Percentiles rank a stretch among this genome's conserved stretches.
Evolutionary conservation across 2,888 invertebrate genomes (phyloP).

Genomic region (Allacma fusca): DNA sequence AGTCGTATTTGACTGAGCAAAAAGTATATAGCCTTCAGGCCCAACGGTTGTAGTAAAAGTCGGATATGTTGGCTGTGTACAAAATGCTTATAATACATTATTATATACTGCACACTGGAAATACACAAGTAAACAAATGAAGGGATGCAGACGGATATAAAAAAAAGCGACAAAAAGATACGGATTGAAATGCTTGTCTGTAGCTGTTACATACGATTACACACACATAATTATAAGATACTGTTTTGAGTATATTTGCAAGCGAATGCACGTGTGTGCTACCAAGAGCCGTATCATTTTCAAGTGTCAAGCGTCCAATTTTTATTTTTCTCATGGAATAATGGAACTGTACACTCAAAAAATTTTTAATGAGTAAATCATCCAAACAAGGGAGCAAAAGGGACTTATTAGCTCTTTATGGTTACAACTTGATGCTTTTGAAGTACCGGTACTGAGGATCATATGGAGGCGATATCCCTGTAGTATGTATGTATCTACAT

Average conservation of each 20-base stretch:
- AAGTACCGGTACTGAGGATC: too few relatives aligned
- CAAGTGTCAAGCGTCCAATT: slow-evolving; percentile 32
- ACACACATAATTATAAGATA: not conserved
- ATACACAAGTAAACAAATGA: too few relatives aligned
- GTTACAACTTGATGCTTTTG: not conserved
- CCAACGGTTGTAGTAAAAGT: not conserved
- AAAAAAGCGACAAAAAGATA: too few relatives aligned
- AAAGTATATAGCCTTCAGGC: not conserved
- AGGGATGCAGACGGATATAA: too few relatives aligned
- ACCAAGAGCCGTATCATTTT: slow-evolving; percentile 31
- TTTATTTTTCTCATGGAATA: not conserved
- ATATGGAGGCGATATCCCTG: too few relatives aligned
- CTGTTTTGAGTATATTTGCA: not conserved
- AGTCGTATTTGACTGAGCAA: not conserved
- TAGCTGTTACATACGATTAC: too few relatives aligned
- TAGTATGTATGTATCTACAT: too few relatives aligned
- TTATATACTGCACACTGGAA: too few relatives aligned
- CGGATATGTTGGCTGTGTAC: not conserved
- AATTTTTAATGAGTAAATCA: slow-evolving; percentile 41
- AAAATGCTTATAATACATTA: not conserved
- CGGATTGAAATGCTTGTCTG: too few relatives aligned
- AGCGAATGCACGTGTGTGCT: slow-evolving; percentile 5
- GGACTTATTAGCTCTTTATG: slow-evolving; percentile 5
- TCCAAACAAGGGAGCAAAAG: slow-evolving; percentile 20
- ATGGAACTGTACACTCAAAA: slow-evolving; percentile 4